Evolutionary conservation across 2,113 vertebrate species (phyloP), one percentile per base, ranked within the genome.

Genomic region (Athene cunicularia): DNA sequence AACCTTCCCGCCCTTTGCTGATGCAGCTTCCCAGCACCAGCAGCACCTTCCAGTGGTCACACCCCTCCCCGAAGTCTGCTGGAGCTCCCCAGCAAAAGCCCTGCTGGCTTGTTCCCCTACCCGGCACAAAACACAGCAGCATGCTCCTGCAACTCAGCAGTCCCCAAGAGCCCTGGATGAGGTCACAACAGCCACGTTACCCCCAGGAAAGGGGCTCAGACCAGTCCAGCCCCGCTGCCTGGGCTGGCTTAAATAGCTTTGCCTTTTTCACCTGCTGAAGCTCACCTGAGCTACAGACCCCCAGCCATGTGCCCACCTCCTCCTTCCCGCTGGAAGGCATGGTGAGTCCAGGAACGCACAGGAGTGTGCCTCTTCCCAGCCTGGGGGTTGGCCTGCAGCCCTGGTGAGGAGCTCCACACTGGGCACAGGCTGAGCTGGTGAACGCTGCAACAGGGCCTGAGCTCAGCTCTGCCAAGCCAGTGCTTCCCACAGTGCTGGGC

Each of bases 11-110:
- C 28, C 26, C 66, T 80, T 45, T 10, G 39, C 39, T 22, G 37
- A 12, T 8, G 39, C 23, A 30, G 37, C 53, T 43, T 43, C 56
- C 63, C 75, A n/a, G 55, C 53, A 20, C 62, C 30, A 8, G 59
- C 33, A 33, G n/a, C 47, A 18, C 24, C 23, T 28, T 19, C 28
- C n/a, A 17, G 41, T 14, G 21, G 35, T 32, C 68, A 6, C 8
- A 2, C 6, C 43, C 10, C 27, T 1, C 23, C 9, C 20, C 0
- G 1, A 32, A 9, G 10, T 13, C 67, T 49, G n/a, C 23, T 13
- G 12, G 23, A 56, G 11, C 39, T 8, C 37, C 6, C 24, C 33
- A 47, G n/a, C 15, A 17, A 49, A 63, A 72, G 28, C 58, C 19
- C 35, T 21, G 24, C 49, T 41, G 23, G 5, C 22, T 24, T 6